Conservation (phyloP, 37 sponge, comb jelly and placozoan species). For the Aplysina aerophoba region DNA sequence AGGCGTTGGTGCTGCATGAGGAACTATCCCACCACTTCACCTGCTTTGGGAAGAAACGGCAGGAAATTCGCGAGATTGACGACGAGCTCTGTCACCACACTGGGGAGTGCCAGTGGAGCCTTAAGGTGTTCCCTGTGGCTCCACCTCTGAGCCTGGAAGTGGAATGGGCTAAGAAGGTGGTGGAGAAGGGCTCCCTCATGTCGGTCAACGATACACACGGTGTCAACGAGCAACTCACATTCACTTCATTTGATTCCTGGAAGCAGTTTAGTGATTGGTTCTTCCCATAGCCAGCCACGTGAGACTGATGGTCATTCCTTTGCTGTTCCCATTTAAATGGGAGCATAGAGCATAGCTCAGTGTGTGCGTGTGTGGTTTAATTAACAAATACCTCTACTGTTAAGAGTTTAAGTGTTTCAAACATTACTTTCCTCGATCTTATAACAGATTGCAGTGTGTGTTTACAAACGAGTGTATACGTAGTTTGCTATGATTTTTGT, state of each 20-base stretch:
- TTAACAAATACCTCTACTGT: too few species aligned
- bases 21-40: conserved; percentile 71
- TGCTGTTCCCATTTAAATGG: too few species aligned
- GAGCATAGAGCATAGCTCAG: too few species aligned
- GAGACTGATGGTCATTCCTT: too few species aligned
- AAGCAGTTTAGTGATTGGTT: conserved; percentile 73
- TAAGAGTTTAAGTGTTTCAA: too few species aligned
- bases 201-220: conserved; percentile 50
- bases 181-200: conserved; percentile 43
- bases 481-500: too few species aligned
- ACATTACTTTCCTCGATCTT: too few species aligned
- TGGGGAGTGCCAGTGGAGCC: conserved; percentile 50
- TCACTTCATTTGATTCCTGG: conserved; percentile 45
- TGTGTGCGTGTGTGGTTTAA: too few species aligned
- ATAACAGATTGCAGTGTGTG: too few species aligned
- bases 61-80: conserved; percentile 67
- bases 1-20: conserved; percentile 60
- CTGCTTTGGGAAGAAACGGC: conserved; percentile 56
- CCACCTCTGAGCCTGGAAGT: conserved; percentile 54
- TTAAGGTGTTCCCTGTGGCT: conserved; percentile 45
- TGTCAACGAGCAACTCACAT: conserved; percentile 53
- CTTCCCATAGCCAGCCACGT: conserved; percentile 10
- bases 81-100: conserved; percentile 87
- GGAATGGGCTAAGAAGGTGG: conserved; percentile 75
- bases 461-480: too few species aligned